phyloP scores from a whole-genome alignment of 2,888 invertebrate species.

The Kryphioiulus occultus region DNA sequence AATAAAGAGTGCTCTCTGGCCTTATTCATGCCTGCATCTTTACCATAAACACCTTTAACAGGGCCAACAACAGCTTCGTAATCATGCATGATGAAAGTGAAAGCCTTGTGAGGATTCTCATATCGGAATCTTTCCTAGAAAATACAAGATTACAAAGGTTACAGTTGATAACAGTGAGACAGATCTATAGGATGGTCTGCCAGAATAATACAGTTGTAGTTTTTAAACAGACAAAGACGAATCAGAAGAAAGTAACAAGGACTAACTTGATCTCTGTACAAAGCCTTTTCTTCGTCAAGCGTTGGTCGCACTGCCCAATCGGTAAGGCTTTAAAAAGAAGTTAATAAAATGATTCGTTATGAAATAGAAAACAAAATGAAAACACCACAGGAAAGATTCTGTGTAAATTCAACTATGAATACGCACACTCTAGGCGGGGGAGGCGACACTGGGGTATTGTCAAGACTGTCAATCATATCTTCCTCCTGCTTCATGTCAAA shows the following conservation, averaged over 20 bases:
- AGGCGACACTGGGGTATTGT: constrained; percentile 60
- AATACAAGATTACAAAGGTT: constrained; percentile 54
- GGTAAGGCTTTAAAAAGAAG: constrained; percentile 66
- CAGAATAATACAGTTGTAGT: not conserved
- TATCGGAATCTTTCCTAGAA: constrained; percentile 84
- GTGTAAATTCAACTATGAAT: not conserved
- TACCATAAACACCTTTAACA: constrained; percentile 77
- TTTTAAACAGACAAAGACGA: not conserved
- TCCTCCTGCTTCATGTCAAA: constrained; percentile 62
- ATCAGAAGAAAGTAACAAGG: not conserved
- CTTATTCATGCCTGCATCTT: constrained; percentile 65
- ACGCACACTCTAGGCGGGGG: constrained; percentile 62
- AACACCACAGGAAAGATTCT: too few species aligned
- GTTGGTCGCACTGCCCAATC: constrained; percentile 84
- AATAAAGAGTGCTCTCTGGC: constrained; percentile 86
- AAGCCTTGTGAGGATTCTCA: constrained; percentile 88
- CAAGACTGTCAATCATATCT: constrained; percentile 57
- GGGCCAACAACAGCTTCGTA: constrained; percentile 85
- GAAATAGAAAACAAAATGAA: too few species aligned
- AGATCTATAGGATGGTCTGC: not conserved
- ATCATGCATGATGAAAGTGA: constrained; percentile 87
- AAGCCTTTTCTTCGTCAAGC: constrained; percentile 72
- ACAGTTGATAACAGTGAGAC: constrained; percentile 60
- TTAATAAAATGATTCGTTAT: constrained; percentile 13
- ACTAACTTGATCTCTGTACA: constrained; percentile 65